Base-by-base conservation (phyloP, 2,113 vertebrate genomes). In the Thamnaconus septentrionalis region DNA sequence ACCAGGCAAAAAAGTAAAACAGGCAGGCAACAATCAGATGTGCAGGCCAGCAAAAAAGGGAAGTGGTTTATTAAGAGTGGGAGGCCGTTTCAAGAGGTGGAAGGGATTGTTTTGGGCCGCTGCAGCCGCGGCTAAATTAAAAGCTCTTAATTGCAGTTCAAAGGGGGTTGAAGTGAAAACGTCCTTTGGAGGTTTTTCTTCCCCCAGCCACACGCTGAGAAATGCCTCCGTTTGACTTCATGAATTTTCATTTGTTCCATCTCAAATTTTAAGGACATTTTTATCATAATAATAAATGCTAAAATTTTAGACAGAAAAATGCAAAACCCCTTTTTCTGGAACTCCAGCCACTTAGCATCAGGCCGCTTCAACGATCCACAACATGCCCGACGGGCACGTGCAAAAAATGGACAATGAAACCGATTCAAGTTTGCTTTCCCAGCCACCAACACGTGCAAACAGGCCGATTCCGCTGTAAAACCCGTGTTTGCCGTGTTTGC, bases 401-500 rank as follows among this genome's bases (percentile, higher is more conserved):
- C 58, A 60, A 78, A 80, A 31, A 63, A 78, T 76, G 68, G 66
- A 41, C 51, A 11, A 70, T 56, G 78, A 84, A 67, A 84, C 81
- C 83, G 76, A 78, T 31, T 31, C 18, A 31, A 31, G 18, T 31
- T 31, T 31, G 18, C 18, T 31, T 31, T 31, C 69, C 67, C 59
- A 49, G 41, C 44, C 4, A 66, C 61, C 61, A 55, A 69, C 70
- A 66, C 64, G 66, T 66, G 60, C 64, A 75, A 71, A 69, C 55
- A 55, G 65, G 74, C 73, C n/a, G 11, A 50, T 50, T 11, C 5
- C 3, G n/a, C 9, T 11, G 48, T 31, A 11, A 50, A 50, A n/a
- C 48, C 10, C 48, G 10, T n/a, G 10, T 50, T 50, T 10, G 18
- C 79, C 8, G 64, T 87, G 86, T 88, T 84, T 82, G 82, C 61